Evolutionary conservation across 2,113 vertebrate species (phyloP).

Genomic region (Toxostoma redivivum): DNA sequence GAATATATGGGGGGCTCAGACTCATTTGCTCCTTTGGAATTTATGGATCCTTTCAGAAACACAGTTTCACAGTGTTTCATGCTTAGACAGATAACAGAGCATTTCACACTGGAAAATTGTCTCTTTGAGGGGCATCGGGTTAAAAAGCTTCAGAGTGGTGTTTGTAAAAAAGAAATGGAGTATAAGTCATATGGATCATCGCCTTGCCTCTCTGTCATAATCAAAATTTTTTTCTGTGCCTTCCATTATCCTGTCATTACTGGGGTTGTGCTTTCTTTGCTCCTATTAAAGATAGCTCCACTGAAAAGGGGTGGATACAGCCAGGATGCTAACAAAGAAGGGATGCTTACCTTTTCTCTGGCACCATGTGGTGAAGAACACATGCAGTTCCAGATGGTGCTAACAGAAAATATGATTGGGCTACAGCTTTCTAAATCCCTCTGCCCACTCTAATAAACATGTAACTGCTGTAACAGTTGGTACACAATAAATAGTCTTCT

Average conservation of each 20-base stretch:
- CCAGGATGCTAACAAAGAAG: not conserved
- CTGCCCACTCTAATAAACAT: not conserved
- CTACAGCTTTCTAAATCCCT: not conserved
- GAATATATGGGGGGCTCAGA: not conserved
- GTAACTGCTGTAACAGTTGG: not conserved
- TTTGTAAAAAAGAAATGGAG: not conserved
- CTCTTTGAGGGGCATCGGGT: not conserved
- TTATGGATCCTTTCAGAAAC: not conserved
- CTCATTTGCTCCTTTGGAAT: not conserved
- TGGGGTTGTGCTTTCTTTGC: not conserved
- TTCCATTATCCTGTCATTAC: not conserved
- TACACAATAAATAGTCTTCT: not conserved
- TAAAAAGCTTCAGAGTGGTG: not conserved
- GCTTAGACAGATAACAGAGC: not conserved
- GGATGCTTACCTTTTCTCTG: not conserved
- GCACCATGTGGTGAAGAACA: not conserved
- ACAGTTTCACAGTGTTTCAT: not conserved
- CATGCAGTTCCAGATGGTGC: not conserved
- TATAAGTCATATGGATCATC: not conserved
- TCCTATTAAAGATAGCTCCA: not conserved
- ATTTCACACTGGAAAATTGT: not conserved
- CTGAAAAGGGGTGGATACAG: not conserved
- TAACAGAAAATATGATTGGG: not conserved
- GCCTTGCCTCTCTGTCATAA: not conserved
- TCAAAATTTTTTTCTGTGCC: not conserved